Conservation (phyloP, 2,797 vertebrate genomes). For the Chelidonichthys spinosus region DNA sequence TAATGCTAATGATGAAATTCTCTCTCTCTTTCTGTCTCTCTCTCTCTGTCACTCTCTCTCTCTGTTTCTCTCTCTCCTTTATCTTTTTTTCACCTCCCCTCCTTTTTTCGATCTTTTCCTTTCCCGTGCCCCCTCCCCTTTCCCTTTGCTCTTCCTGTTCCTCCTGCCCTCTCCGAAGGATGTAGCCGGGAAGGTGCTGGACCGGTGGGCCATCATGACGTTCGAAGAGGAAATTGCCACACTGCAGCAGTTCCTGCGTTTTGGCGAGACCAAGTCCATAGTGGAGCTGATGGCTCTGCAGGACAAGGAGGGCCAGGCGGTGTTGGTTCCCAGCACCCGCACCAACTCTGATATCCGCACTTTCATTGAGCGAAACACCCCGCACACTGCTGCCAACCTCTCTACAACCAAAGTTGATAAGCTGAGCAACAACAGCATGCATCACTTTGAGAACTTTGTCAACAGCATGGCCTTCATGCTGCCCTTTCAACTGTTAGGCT, state of each 20-base stretch:
- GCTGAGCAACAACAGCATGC: slow-evolving; percentile 81
- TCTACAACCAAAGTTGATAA: slow-evolving; percentile 86
- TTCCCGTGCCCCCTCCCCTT: slow-evolving; percentile 15
- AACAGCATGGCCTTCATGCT: slow-evolving; percentile 97
- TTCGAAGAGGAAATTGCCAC: slow-evolving; percentile 96
- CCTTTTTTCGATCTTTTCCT: slow-evolving; percentile 22
- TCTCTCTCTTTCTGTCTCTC: slow-evolving; percentile 26
- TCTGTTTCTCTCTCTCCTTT: slow-evolving; percentile 23
- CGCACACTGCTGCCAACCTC: slow-evolving; percentile 75
- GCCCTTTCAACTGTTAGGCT: slow-evolving; percentile 94
- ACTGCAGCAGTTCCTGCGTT: slow-evolving; percentile 97
- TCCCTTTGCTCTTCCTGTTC: background rate
- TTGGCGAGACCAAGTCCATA: slow-evolving; percentile 98
- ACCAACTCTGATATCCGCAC: slow-evolving; percentile 94
- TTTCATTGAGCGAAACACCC: slow-evolving; percentile 94
- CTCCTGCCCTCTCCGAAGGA: slow-evolving; percentile 82
- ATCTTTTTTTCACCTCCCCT: slow-evolving; percentile 14
- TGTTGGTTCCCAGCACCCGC: slow-evolving; percentile 87
- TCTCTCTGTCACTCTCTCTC: slow-evolving; percentile 12
- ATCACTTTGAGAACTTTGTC: slow-evolving; percentile 96
- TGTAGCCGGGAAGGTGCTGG: slow-evolving; percentile 94
- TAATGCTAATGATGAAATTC: slow-evolving; percentile 69
- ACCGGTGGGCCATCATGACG: slow-evolving; percentile 98
- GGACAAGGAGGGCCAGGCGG: slow-evolving; percentile 93
- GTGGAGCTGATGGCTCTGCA: slow-evolving; percentile 98